Evolutionary conservation across 2,113 vertebrate genomes (phyloP), one percentile per base, ranked within the genome.

Genomic region (Paramisgurnus dabryanus): DNA sequence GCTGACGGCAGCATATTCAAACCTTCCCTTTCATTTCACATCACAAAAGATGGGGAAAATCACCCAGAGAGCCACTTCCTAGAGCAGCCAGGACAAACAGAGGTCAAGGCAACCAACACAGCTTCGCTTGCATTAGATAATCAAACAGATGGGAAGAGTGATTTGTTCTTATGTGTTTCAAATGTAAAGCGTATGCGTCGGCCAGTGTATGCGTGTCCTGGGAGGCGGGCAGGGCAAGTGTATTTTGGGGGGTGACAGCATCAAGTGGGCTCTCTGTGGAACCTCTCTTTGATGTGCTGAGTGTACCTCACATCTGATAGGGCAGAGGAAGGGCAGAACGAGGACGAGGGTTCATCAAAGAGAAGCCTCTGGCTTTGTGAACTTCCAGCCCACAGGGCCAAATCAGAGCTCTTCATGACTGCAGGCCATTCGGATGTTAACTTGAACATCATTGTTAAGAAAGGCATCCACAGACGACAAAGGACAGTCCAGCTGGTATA

Each of bases 1-100:
- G 86, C 84, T 82, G 67, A 79, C 72, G 88, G 87, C 86, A 88
- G 85, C 41, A 63, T 92, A 90, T 89, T 94, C 89, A 93, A 65
- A 73, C 80, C 57, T 50, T 50, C 93, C 92, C 87, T 87, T 85
- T 89, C 89, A 90, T 93, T 94, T 94, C 92, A 91, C 92, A 93
- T 95, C 92, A 92, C 89, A 93, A 90, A 93, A 92, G 90, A 89
- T 81, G 89, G 89, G 91, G 90, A 93, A 91, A 91, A 91, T 88
- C 89, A 89, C 89, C 85, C 89, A 88, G 87, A 85, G 85, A 89
- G 91, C 83, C n/a, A 88, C 91, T 92, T 93, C 91, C 91, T 91
- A 77, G 85, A 83, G 77, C 83, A 70, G 53, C 7, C 13, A 81
- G 77, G 55, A 76, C 74, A 86, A 80, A 81, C 60, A 87, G 85